These are phyloP conservation scores for Alitta virens DNA, from an alignment of 2,888 invertebrate genomes.

Conservation along the genomic window DNA sequence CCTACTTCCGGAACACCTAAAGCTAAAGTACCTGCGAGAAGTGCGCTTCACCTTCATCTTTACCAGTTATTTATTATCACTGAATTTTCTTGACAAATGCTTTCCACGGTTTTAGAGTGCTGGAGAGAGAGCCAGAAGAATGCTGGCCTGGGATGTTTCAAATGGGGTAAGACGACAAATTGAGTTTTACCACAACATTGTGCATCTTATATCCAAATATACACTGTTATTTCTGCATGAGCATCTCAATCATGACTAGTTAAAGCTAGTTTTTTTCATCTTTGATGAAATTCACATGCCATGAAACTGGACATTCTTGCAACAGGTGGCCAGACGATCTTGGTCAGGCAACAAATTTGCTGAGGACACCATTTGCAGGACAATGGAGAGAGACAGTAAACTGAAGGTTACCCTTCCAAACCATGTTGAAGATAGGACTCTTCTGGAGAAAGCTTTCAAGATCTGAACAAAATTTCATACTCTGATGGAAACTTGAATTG, in stretches of 20 bases:
- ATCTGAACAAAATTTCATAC: neutral
- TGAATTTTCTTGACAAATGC: neutral
- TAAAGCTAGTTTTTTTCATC: too few species aligned
- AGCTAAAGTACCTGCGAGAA: too few species aligned
- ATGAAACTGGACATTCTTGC: neutral
- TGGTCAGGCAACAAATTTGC: conserved; percentile 65
- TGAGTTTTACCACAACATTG: too few species aligned
- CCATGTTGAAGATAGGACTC: conserved; percentile 44
- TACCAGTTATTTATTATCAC: too few species aligned
- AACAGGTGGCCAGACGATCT: conserved; percentile 59
- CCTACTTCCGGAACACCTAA: too few species aligned
- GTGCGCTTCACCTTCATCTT: too few species aligned
- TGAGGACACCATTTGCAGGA: conserved; percentile 59
- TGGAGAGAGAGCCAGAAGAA: conserved; percentile 56
- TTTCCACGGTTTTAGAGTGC: conserved; percentile 51
- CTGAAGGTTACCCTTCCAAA: conserved; percentile 62
- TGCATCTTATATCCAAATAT: too few species aligned
- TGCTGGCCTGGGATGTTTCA: conserved; percentile 66
- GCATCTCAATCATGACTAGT: too few species aligned
- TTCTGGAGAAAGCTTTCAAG: conserved; percentile 31
- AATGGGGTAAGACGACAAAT: conserved; percentile 61
- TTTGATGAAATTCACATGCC: neutral
- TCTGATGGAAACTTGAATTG: too few species aligned
- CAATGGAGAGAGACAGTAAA: conserved; percentile 59
- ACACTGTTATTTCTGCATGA: too few species aligned